Conservation (phyloP, 2,113 vertebrate species). For the Gnathonemus echidnorhynchus region DNA sequence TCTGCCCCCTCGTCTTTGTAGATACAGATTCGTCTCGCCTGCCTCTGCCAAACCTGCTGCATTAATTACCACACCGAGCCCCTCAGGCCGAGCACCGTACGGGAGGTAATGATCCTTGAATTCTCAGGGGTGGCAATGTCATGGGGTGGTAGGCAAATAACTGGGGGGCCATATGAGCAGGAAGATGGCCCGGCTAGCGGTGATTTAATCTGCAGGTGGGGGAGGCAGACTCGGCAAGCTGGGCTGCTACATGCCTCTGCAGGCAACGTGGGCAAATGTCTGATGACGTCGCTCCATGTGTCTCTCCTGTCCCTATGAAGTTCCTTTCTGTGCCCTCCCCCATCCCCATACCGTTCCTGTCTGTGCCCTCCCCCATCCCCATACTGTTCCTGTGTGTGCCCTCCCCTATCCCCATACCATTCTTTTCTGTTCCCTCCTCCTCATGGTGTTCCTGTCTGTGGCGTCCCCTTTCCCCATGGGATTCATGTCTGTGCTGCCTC, state of each 20-base stretch:
- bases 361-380: background rate
- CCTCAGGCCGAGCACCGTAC: background rate
- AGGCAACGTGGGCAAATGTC: background rate
- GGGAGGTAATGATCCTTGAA: conserved; percentile 8
- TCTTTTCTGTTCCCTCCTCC: background rate
- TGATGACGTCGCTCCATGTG: background rate
- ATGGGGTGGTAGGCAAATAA: background rate
- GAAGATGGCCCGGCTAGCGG: background rate
- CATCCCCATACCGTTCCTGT: background rate
- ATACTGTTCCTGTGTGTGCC: background rate
- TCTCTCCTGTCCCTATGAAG: background rate
- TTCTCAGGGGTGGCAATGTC: background rate
- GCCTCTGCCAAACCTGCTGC: background rate
- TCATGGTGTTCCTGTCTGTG: background rate
- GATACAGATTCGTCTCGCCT: background rate
- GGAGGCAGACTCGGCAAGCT: background rate
- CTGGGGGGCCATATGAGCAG: background rate
- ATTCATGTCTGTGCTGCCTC: background rate
- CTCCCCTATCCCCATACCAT: background rate
- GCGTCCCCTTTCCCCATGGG: background rate
- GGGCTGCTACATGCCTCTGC: background rate
- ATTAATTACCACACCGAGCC: background rate
- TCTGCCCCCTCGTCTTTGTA: background rate
- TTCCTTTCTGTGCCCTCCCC: background rate
- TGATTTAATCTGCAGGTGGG: background rate